These are phyloP conservation scores for Myocastor coypus DNA, from an alignment of 2,113 vertebrate genomes.

Conservation along the genomic window DNA sequence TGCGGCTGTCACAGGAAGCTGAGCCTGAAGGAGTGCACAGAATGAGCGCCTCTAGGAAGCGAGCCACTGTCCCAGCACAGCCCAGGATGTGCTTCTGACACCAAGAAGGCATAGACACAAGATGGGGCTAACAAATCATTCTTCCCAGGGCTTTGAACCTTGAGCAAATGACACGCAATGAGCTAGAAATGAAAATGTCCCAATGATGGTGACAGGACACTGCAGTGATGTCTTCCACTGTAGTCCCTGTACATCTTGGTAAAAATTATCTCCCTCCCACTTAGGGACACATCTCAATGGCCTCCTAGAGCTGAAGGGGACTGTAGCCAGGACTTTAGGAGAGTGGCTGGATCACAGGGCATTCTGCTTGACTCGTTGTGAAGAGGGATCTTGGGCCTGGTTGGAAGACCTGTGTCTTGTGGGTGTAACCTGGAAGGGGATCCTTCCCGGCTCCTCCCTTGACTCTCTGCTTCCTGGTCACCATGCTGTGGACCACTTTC, in stretches of 20 bases:
- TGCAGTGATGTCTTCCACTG: neutral
- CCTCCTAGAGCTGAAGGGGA: neutral
- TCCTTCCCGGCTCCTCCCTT: neutral
- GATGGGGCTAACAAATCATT: neutral
- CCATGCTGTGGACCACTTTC: neutral
- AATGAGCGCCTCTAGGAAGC: neutral
- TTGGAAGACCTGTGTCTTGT: neutral
- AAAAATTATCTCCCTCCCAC: neutral
- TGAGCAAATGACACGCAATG: neutral
- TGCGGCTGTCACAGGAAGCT: neutral
- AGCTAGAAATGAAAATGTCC: neutral
- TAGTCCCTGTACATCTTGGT: neutral
- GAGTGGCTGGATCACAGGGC: neutral
- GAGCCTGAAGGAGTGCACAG: fast-evolving
- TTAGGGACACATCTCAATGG: neutral
- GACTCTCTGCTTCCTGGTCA: neutral
- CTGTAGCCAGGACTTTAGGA: neutral
- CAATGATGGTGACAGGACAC: fast-evolving
- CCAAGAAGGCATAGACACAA: neutral
- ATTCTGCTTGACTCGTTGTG: neutral
- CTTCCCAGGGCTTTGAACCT: neutral
- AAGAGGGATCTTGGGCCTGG: neutral
- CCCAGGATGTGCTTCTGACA: neutral
- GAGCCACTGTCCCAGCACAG: neutral
- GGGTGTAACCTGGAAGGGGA: neutral